Base-by-base conservation (phyloP, 2,888 invertebrate species). In the Serrognathus titanus region DNA sequence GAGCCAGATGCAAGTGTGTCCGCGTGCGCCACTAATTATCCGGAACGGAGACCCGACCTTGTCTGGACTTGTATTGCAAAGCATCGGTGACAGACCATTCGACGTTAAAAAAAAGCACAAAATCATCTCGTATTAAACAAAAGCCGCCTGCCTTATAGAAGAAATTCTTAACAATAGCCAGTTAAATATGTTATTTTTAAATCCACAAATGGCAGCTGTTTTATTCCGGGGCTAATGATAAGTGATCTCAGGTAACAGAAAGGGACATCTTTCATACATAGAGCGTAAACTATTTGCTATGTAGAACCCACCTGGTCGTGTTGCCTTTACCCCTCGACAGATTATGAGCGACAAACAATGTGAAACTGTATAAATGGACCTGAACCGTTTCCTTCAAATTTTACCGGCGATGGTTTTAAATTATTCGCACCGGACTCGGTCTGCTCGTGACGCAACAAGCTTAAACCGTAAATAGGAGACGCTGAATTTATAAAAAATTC, bases 11-110 rank as follows among this genome's bases (percentile, higher is more conserved):
- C 51, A 51, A 61, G 59, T 53, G 55, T 55, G 40, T 59, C 52
- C 58, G 58, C 62, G 62, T 57, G 51, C 57, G 59, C 56, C 56
- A 58, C 63, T 67, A 67, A 66, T 65, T 66, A 65, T 55, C 63
- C 66, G 63, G 64, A 66, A 65, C 65, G 62, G 55, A 59, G 58
- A 40, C 55, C 52, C 49, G 57, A 57, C 59, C 57, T 60, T 57
- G 56, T 58, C 53, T 48, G 11, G 39, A 39, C 43, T 31, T 31
- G 24, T 31, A 31, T 31, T 31, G 43, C 43, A 13, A 43, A 43
- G 16, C 12, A 16, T 10, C 43, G 43, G n/a, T 43, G 43, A 43
- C 43, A 11, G 12, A 43, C n/a, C 43, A 11, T 11, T 40, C 43
- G 43, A 16, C 43, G 43, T 13, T 43, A 43, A 43, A 43, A 13